phyloP scores from a whole-genome alignment of 2,113 vertebrate species.

The cat (Felis catus) region F.catus_Fca126_mat1.0 CM031417.1:5255501-5256000 shows the following conservation, averaged over 20 bases:
- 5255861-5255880: conserved; percentile 63
- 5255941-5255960: not conserved
- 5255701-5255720: not conserved
- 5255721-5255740: not conserved
- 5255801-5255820: not conserved
- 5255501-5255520: not conserved
- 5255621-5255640: not conserved
- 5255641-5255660: rapidly evolving
- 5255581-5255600: not conserved
- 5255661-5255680: not conserved
- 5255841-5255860: conserved; percentile 70
- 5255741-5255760: not conserved
- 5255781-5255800: not conserved
- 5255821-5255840: not conserved
- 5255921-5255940: conserved; percentile 67
- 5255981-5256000: conserved; percentile 61
- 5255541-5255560: not conserved
- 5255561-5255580: not conserved
- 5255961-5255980: not conserved
- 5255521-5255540: not conserved
- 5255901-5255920: conserved; percentile 52
- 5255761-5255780: not conserved
- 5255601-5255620: not conserved
- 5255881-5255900: conserved; percentile 28
- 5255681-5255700: rapidly evolving